Percentiles rank a stretch among this genome's conserved stretches.
These are phyloP conservation scores for Parnassius orleans DNA, from an alignment of 2,888 invertebrate species.

Conservation along the genomic window DNA sequence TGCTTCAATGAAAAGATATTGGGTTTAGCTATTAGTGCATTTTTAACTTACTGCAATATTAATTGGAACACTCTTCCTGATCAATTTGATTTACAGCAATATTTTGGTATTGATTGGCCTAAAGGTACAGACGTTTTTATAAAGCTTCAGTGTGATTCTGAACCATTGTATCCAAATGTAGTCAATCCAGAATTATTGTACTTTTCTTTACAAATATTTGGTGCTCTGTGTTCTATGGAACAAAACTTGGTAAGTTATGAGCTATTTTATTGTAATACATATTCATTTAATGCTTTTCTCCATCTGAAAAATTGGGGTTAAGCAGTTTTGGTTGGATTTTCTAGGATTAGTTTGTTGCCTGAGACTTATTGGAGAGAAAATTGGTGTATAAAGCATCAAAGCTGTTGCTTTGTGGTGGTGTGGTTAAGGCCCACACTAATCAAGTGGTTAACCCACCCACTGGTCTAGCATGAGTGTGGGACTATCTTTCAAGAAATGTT, in stretches of 20 bases:
- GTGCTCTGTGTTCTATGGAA: constrained; percentile 51
- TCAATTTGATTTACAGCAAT: constrained; percentile 58
- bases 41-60: constrained; percentile 87
- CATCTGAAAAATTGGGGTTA: too few relatives aligned
- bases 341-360: too few relatives aligned
- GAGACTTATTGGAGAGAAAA: too few relatives aligned
- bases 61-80: constrained; percentile 90
- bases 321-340: too few relatives aligned
- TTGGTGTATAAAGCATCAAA: too few relatives aligned
- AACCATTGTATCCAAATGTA: constrained; percentile 84
- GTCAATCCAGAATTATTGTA: constrained; percentile 76
- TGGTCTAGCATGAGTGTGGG: too few relatives aligned
- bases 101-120: constrained; percentile 66
- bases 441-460: too few relatives aligned
- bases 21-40: constrained; percentile 82
- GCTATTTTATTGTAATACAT: constrained; percentile 31
- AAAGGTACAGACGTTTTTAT: constrained; percentile 59
- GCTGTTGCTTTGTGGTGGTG: too few relatives aligned
- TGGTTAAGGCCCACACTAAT: too few relatives aligned
- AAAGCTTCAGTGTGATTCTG: constrained; percentile 81
- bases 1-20: constrained; percentile 63
- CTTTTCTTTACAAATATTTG: constrained; percentile 64
- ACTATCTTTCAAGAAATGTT: too few relatives aligned
- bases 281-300: not conserved
- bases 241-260: constrained; percentile 57